These are phyloP conservation scores for Yponomeuta cagnagella DNA, from an alignment of 2,888 invertebrate genomes.

Conservation along the genomic window DNA sequence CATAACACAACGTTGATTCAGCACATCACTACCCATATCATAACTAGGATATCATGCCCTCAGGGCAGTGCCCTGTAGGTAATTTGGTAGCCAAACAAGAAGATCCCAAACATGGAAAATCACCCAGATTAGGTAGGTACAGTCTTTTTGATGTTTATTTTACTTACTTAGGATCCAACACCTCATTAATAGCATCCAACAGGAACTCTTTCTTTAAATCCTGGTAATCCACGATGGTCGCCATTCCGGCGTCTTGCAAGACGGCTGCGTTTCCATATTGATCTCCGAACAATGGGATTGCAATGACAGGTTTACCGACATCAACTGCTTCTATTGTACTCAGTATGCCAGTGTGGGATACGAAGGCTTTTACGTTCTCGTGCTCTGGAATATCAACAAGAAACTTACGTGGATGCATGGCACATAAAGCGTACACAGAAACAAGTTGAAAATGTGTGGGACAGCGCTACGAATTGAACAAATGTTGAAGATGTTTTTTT, in stretches of 20 bases:
- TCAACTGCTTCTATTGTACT: slow-evolving; percentile 81
- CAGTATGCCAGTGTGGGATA: slow-evolving; percentile 81
- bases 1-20: too few relatives aligned
- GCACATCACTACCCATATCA: too few relatives aligned
- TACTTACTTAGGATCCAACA: slow-evolving; percentile 74
- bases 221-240: slow-evolving; percentile 72
- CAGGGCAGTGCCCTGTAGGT: too few relatives aligned
- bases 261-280: slow-evolving; percentile 80
- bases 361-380: slow-evolving; percentile 79
- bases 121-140: too few relatives aligned
- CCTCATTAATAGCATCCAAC: slow-evolving; percentile 70
- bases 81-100: too few relatives aligned
- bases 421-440: too few relatives aligned
- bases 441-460: too few relatives aligned
- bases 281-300: slow-evolving; percentile 83
- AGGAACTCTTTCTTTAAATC: slow-evolving; percentile 75
- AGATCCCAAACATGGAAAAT: too few relatives aligned
- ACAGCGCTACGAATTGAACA: too few relatives aligned
- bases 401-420: not conserved
- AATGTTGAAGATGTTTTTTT: too few relatives aligned
- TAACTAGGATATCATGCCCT: too few relatives aligned
- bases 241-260: slow-evolving; percentile 76
- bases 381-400: slow-evolving; percentile 68
- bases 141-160: too few relatives aligned
- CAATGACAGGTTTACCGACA: slow-evolving; percentile 79